Base-by-base conservation (phyloP, 2,797 vertebrate genomes). In the Neomorphus geoffroyi region DNA sequence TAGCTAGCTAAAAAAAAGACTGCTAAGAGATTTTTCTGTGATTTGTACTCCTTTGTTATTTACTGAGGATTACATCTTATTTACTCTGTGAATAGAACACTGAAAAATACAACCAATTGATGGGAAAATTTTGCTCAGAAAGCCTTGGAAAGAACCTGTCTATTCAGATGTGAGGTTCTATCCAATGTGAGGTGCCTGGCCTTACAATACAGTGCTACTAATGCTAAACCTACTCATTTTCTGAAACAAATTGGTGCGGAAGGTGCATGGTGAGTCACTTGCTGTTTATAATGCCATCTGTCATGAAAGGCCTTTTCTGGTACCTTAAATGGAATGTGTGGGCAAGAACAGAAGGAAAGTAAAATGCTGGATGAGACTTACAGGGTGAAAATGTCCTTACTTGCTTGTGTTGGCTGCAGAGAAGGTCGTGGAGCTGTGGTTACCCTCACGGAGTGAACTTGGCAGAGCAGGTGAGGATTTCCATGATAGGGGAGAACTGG, bases 381-480 rank as follows among this genome's bases (percentile, higher is more conserved):
- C 0, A 1, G 23, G 12, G 18, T 17, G 1, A 28, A 23, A 10
- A 5, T 33, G 11, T 67, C 58, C 58, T 79, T 62, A 11, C 32
- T 74, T 65, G 43, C 7, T 46, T 8, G 7, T 54, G 18, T 41
- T 71, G 69, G 24, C 15, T 51, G 35, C 14, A 69, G 78, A 75
- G 41, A 50, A 51, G 24, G 13, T 35, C 0, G 0, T 56, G 77
- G 50, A 70, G 11, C 3, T 65, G 39, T 72, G 14, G 53, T 58
- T 45, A 54, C 51, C 21, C 21, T 85, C 4, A 2, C 24, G 13
- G 27, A 64, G 9, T 14, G 21, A 87, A 27, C 13, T n/a, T 66
- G 30, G 18, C n/a, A 67, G 72, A 45, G 14, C 32, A 28, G 48
- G 33, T 35, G 33, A 80, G 26, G 15, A 48, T 72, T 80, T 82